Percentiles rank a stretch among this genome's conserved stretches.
phyloP scores from a whole-genome alignment of 1,140 invertebrate species.

The Phthorimaea operculella region DNA sequence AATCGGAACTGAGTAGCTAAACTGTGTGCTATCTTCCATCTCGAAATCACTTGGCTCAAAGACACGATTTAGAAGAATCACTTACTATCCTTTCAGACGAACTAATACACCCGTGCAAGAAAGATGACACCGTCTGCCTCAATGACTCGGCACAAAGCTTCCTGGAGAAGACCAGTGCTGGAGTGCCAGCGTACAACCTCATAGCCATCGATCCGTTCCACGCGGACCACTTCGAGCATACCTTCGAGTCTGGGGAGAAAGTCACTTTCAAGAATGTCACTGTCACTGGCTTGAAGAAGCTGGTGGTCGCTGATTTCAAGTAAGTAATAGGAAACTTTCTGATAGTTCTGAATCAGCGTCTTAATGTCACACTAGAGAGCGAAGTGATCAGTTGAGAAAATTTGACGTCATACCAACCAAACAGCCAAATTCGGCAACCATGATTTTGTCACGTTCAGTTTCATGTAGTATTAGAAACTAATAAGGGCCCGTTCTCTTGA shows the following conservation, averaged over 20 bases:
- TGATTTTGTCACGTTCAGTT: no score
- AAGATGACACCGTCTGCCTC: constrained; percentile 38
- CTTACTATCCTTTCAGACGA: constrained; percentile 24
- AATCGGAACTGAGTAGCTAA: no score
- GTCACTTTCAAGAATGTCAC: constrained; percentile 31
- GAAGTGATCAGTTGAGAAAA: no score
- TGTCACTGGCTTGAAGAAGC: constrained; percentile 40
- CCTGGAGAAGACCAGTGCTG: constrained; percentile 37
- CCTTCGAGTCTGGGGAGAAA: background rate
- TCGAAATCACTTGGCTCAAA: no score
- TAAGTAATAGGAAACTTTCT: constrained; percentile 20
- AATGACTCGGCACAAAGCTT: constrained; percentile 40
- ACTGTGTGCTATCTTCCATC: no score
- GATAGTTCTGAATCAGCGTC: no score
- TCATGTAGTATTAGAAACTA: no score
- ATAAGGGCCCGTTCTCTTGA: no score
- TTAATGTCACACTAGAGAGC: no score
- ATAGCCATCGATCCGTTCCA: constrained; percentile 40
- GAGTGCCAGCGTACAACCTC: constrained; percentile 39
- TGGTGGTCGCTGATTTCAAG: constrained; percentile 42
- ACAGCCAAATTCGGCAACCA: no score
- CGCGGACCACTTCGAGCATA: constrained; percentile 26
- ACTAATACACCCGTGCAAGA: constrained; percentile 33
- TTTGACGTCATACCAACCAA: no score
- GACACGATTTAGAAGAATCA: no score